These are phyloP conservation scores for Phylloscopus collybita DNA, from an alignment of 2,797 vertebrate species.

Conservation along the genomic window DNA sequence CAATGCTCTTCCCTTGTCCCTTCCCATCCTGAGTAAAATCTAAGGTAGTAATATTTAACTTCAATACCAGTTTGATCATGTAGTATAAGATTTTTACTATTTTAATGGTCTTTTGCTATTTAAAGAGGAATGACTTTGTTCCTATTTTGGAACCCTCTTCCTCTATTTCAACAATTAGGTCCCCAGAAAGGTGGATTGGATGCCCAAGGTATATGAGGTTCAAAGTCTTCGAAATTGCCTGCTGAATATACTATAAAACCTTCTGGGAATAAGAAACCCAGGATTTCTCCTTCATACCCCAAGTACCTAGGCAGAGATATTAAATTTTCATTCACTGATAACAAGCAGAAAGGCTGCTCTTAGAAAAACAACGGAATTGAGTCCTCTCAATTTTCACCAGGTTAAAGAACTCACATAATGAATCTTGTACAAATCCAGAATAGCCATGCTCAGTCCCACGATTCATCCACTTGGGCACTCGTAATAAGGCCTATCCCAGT, in stretches of 20 bases:
- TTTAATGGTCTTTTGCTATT: neutral
- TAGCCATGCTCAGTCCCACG: neutral
- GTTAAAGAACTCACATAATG: neutral
- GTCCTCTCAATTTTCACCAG: neutral
- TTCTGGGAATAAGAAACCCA: neutral
- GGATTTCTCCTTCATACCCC: neutral
- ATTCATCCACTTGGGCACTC: neutral
- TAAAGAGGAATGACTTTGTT: neutral
- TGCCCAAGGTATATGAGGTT: neutral
- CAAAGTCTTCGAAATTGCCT: neutral
- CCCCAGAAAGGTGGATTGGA: neutral
- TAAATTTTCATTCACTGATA: neutral
- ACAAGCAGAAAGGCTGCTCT: neutral
- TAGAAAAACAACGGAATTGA: neutral
- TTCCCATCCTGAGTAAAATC: neutral
- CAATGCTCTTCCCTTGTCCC: neutral
- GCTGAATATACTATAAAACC: neutral
- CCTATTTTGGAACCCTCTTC: neutral
- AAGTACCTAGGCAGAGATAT: neutral
- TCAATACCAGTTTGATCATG: neutral
- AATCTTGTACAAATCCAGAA: neutral
- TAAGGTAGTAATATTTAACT: neutral
- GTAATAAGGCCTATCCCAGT: neutral
- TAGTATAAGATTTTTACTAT: neutral
- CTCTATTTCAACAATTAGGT: neutral